These are phyloP conservation scores for Pachycephus smyrnensis DNA, from an alignment of 2,888 invertebrate species.

Conservation along the genomic window DNA sequence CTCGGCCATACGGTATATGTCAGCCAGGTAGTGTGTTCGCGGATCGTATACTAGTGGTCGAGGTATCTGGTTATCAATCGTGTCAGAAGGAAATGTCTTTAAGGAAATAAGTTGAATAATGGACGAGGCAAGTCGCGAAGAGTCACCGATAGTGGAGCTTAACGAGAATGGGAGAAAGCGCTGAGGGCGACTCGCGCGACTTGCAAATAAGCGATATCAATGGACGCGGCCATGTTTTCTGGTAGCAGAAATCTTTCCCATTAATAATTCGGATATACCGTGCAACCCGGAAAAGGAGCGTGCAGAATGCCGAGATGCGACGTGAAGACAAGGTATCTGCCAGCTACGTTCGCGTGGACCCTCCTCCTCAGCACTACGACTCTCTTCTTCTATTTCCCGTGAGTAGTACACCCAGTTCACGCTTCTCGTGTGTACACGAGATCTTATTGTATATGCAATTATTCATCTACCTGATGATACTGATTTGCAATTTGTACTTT, in stretches of 20 bases:
- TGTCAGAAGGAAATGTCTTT: slow-evolving; percentile 42
- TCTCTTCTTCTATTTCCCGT: slow-evolving; percentile 98
- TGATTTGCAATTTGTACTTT: neutral
- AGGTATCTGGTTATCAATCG: neutral
- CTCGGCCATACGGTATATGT: slow-evolving; percentile 25
- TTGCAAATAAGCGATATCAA: slow-evolving; percentile 44
- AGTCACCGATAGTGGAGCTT: slow-evolving; percentile 31
- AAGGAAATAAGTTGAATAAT: slow-evolving; percentile 47
- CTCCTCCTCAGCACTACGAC: slow-evolving; percentile 93
- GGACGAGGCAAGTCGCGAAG: slow-evolving; percentile 39
- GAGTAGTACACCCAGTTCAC: slow-evolving; percentile 70
- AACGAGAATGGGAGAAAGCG: slow-evolving; percentile 40
- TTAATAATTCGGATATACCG: slow-evolving; percentile 35
- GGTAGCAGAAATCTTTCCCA: slow-evolving; percentile 62
- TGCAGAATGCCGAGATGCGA: slow-evolving; percentile 94
- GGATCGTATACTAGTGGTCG: slow-evolving; percentile 36
- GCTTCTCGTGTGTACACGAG: slow-evolving; percentile 9
- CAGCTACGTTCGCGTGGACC: slow-evolving; percentile 98
- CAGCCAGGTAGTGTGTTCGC: slow-evolving; percentile 44
- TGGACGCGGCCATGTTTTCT: slow-evolving; percentile 67
- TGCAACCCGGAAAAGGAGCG: slow-evolving; percentile 27
- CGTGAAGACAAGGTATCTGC: slow-evolving; percentile 96
- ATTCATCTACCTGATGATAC: neutral
- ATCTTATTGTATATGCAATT: neutral
- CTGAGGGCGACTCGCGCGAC: slow-evolving; percentile 35